These are phyloP conservation scores for Saxicola maurus DNA, from an alignment of 2,797 vertebrate species.

Conservation along the genomic window DNA sequence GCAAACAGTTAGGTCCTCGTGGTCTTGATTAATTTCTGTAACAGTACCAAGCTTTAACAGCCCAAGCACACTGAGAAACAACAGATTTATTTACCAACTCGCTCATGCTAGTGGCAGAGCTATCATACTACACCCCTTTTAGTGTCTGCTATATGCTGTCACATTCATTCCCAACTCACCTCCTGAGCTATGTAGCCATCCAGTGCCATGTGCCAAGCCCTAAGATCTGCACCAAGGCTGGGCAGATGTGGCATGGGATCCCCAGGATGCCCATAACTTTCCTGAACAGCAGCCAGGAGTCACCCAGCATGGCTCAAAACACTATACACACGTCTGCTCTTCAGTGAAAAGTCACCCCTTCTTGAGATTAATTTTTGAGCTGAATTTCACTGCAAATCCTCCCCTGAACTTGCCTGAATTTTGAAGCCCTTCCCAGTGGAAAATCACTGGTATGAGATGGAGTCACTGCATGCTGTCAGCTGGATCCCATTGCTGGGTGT, in stretches of 20 bases:
- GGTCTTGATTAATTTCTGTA: not conserved
- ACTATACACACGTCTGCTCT: not conserved
- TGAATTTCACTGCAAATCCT: not conserved
- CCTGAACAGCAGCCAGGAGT: not conserved
- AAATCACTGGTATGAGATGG: not conserved
- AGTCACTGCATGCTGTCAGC: not conserved
- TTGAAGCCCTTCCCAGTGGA: not conserved
- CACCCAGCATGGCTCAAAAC: not conserved
- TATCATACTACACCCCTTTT: rapidly evolving
- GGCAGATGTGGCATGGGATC: not conserved
- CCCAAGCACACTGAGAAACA: not conserved
- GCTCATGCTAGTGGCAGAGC: not conserved
- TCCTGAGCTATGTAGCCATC: not conserved
- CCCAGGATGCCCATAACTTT: not conserved
- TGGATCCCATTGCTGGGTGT: not conserved
- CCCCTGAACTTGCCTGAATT: not conserved
- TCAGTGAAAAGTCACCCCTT: not conserved
- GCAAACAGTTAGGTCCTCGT: not conserved
- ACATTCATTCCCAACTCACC: not conserved
- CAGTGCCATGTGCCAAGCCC: not conserved
- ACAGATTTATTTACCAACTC: not conserved
- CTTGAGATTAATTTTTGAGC: not conserved
- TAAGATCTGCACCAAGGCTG: not conserved
- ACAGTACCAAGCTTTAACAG: not conserved
- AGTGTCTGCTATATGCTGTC: not conserved